Evolutionary conservation across 2,888 invertebrate genomes (phyloP), one percentile per base, ranked within the genome.

Genomic region (Lithophane semibrunnea): DNA sequence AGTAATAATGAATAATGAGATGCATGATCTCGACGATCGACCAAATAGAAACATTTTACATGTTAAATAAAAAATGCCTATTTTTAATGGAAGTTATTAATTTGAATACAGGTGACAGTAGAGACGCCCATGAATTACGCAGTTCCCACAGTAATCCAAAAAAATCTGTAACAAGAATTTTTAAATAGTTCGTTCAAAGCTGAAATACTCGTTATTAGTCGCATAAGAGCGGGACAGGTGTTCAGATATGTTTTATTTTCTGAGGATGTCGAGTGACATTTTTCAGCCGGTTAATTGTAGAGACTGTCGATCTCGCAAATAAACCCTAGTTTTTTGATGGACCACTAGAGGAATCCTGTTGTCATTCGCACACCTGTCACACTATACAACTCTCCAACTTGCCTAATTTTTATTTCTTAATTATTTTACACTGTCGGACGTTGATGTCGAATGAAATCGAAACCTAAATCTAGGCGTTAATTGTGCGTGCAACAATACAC

Each of bases 281-380:
- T 96, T 95, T 94, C 92, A 94, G 93, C 91, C 92, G 91, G 94
- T 94, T 95, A 94, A 95, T 94, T 94, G 93, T 93, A 86, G 89
- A 86, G 87, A 86, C 81, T 91, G 91, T 91, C 66, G 71, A 77
- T 93, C 92, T 90, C 88, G 84, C 91, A 90, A 92, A 88, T 92
- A 93, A 93, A 92, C 92, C 90, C 89, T 90, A 92, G 93, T 95
- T 95, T 95, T 95, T 95, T 93, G 92, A 93, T 86, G 89, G 82
- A 91, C 89, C 83, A 86, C 90, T 90, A 85, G 83, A 88, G 90
- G 93, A 94, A 95, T 94, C 93, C 90, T 83, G 92, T 87, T 91
- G 91, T 89, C 90, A 92, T 91, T 91, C 90, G 88, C 78, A 89
- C 95, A 95, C 93, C 94, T 95, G 94, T 88, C 88, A 29, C 29